A percentile compares a stretch with the other conserved stretches of the same genome.
These are phyloP conservation scores for Callospermophilus lateralis DNA, from an alignment of 2,113 vertebrate genomes.

Conservation along the genomic window DNA sequence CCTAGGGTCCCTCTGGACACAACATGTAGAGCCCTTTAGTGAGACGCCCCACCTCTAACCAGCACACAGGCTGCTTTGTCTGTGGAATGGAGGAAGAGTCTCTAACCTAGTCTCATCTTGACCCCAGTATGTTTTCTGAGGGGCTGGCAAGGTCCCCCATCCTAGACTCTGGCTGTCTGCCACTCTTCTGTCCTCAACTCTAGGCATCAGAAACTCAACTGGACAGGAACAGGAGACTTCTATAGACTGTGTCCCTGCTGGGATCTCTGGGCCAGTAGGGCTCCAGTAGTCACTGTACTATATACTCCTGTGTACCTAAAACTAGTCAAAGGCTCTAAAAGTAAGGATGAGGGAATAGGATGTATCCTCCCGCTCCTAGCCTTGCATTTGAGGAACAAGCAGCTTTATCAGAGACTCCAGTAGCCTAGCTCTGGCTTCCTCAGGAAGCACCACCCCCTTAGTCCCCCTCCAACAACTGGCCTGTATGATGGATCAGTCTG, in stretches of 20 bases:
- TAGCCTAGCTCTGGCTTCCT: constrained; percentile 74
- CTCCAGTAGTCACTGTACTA: neutral
- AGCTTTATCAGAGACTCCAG: constrained; percentile 73
- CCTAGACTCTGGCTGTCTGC: neutral
- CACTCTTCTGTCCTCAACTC: neutral
- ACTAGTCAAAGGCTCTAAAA: neutral
- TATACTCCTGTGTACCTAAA: neutral
- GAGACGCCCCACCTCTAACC: neutral
- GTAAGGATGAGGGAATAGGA: neutral
- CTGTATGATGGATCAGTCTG: constrained; percentile 68
- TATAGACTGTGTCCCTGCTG: neutral
- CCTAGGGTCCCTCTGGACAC: constrained; percentile 66
- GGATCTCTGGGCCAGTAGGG: neutral
- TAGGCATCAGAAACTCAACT: neutral
- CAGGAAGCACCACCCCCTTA: constrained; percentile 72
- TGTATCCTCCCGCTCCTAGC: neutral
- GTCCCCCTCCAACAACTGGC: neutral
- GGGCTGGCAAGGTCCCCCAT: neutral
- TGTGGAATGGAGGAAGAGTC: neutral
- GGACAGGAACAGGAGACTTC: neutral
- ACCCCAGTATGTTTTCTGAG: constrained; percentile 29
- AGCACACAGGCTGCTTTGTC: constrained; percentile 77
- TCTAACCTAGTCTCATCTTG: constrained; percentile 50
- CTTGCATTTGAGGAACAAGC: constrained; percentile 52
- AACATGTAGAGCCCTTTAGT: constrained; percentile 67